Conservation (phyloP, 2,797 vertebrate genomes). For the Poecilia wingei region DNA sequence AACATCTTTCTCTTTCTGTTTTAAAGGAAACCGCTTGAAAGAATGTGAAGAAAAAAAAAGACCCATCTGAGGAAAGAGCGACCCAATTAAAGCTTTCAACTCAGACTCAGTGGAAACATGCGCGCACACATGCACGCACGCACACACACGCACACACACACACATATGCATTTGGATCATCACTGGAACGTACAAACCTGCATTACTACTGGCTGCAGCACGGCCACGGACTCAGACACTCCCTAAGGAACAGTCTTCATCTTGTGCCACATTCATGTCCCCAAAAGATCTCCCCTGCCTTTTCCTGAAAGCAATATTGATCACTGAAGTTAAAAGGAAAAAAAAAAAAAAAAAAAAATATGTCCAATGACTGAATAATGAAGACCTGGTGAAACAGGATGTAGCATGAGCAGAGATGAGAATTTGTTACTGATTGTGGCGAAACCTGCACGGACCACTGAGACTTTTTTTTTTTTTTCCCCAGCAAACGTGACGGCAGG, state of each 20-base stretch:
- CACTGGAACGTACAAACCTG: slow-evolving; percentile 62
- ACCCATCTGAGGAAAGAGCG: slow-evolving; percentile 52
- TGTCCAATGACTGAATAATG: slow-evolving; percentile 27
- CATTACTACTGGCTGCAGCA: slow-evolving; percentile 52
- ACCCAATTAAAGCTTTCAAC: slow-evolving; percentile 27
- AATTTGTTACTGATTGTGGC: slow-evolving; percentile 38
- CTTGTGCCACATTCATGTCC: slow-evolving; percentile 20
- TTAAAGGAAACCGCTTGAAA: slow-evolving; percentile 59
- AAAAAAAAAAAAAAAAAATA: slow-evolving; percentile 3
- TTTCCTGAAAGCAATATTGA: slow-evolving; percentile 10
- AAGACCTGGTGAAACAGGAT: slow-evolving; percentile 39
- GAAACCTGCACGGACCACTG: slow-evolving; percentile 29
- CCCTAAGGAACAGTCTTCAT: slow-evolving; percentile 20
- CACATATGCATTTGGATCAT: slow-evolving; percentile 44
- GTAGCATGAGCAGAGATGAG: slow-evolving; percentile 37
- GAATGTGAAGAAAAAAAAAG: slow-evolving; percentile 51
- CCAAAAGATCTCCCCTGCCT: slow-evolving; percentile 16
- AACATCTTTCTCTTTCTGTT: slow-evolving; percentile 15
- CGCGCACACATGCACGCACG: slow-evolving; percentile 22
- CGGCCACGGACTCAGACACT: slow-evolving; percentile 38
- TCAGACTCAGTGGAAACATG: slow-evolving; percentile 36
- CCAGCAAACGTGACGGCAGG: slow-evolving; percentile 32
- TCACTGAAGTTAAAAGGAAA: slow-evolving; percentile 17
- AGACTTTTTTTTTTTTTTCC: slow-evolving; percentile 23
- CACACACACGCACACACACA: no score